Base-by-base conservation (phyloP, 2,113 vertebrate species). In the Pipa parva region DNA sequence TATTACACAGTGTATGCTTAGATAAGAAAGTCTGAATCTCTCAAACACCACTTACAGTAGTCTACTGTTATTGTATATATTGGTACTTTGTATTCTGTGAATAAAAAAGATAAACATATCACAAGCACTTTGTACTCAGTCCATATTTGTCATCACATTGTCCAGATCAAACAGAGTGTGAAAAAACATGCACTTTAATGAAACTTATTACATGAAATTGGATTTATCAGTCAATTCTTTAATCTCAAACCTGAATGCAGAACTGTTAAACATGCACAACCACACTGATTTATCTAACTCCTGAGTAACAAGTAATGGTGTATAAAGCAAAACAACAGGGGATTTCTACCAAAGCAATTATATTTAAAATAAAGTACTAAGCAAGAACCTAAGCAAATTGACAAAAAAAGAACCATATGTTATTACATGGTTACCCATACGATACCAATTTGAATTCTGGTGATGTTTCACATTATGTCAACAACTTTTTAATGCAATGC, bases 401-500 rank as follows among this genome's bases (percentile, higher is more conserved):
- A 59, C 64, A 68, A 68, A 68, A 59, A 22, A 51, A 59, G n/a
- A 68, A 68, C 64, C 64, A 68, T 51, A 59, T 68, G 64, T 50
- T 66, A 66, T 66, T 66, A 66, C 64, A 68, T 29, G 49, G 64
- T 39, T 59, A 68, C 56, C 56, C 64, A 68, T 27, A 49, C 45
- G 64, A 57, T 59, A 67, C 64, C 64, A 68, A 68, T 68, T 59
- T 68, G 28, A 59, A 48, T 58, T 68, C 42, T 59, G 45, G 56
- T 59, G 64, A 59, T 68, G 64, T 68, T 68, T 68, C 58, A 68
- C 56, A 68, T 68, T 68, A 68, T 59, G 56, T 68, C 64, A 59
- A 59, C 64, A 67, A 48, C 26, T 67, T 67, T 48, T 59, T 46
- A 68, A 68, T 68, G 55, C 46, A 68, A 50, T 51, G 31, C 64